Evolutionary conservation across 2,113 vertebrate genomes (phyloP).

Genomic region (Scopus umbretta): DNA sequence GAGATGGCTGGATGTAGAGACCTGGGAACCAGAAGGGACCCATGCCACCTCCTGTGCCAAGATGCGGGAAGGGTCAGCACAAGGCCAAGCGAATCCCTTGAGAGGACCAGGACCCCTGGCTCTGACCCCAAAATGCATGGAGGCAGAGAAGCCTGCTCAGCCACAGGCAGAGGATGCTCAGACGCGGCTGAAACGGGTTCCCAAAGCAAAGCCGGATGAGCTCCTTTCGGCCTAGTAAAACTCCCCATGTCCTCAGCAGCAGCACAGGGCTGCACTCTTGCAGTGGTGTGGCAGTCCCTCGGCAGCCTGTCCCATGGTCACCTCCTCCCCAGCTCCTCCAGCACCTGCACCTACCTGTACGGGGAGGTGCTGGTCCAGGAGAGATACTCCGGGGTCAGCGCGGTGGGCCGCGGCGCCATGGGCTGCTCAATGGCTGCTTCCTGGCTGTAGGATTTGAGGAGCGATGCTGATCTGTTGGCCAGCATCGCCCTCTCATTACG

Average conservation of each 20-base stretch:
- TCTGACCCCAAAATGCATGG: accelerated
- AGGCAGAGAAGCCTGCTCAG: background rate
- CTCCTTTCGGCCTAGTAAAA: background rate
- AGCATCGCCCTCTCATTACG: conserved; percentile 79
- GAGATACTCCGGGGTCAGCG: conserved; percentile 74
- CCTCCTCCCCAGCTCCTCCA: background rate
- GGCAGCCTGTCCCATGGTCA: background rate
- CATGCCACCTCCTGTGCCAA: background rate
- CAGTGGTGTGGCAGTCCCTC: accelerated
- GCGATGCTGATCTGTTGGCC: conserved; percentile 73
- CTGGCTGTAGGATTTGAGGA: conserved; percentile 79
- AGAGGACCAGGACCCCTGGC: background rate
- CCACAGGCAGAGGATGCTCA: accelerated
- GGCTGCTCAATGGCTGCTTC: conserved; percentile 79
- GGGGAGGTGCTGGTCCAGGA: conserved; percentile 76
- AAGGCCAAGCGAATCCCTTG: background rate
- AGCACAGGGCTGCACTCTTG: background rate
- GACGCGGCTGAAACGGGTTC: background rate
- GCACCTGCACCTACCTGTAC: conserved; percentile 70
- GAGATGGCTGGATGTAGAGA: background rate
- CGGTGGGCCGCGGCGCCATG: conserved; percentile 70
- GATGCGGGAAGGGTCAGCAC: conserved; percentile 17
- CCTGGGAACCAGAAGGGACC: conserved; percentile 32
- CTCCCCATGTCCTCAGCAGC: background rate
- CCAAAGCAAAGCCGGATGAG: background rate